Conservation (phyloP, 1,140 invertebrate genomes). For the Trichonephila clavipes region DNA sequence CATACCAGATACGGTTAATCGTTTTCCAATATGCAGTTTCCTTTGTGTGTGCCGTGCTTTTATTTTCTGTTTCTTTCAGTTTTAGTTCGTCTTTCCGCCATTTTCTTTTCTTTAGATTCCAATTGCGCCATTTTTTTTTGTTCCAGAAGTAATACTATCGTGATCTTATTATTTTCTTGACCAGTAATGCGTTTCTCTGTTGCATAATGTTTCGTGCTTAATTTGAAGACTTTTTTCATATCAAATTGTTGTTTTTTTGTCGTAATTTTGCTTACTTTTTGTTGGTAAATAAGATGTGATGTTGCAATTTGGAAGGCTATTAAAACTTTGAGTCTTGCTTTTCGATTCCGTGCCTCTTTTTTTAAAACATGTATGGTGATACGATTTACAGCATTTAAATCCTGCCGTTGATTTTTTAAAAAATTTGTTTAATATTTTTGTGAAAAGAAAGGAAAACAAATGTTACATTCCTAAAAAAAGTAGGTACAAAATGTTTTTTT, state of each 20-base stretch:
- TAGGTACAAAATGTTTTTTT: no score
- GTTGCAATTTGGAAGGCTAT: neutral
- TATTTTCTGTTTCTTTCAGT: neutral
- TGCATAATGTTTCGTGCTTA: neutral
- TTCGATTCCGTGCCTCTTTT: neutral
- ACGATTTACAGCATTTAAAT: neutral
- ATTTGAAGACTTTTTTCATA: neutral
- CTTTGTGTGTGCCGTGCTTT: neutral
- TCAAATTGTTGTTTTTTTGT: neutral
- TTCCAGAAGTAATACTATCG: neutral
- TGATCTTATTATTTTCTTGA: neutral
- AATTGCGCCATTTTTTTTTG: neutral
- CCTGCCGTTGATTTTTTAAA: neutral
- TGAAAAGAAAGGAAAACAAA: no score
- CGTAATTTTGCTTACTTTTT: neutral
- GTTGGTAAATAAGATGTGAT: neutral
- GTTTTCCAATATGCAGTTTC: conserved; percentile 45
- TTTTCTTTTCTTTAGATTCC: conserved; percentile 18
- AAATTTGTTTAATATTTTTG: neutral
- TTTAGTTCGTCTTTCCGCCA: neutral
- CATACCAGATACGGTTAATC: conserved; percentile 43
- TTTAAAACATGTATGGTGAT: neutral
- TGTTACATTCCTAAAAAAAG: no score
- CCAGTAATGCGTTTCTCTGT: neutral
- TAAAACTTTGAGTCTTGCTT: neutral